Percentiles rank a stretch among this genome's conserved stretches.
These are phyloP conservation scores for Danio tinwini DNA, from an alignment of 2,797 vertebrate species.

Conservation along the genomic window DNA sequence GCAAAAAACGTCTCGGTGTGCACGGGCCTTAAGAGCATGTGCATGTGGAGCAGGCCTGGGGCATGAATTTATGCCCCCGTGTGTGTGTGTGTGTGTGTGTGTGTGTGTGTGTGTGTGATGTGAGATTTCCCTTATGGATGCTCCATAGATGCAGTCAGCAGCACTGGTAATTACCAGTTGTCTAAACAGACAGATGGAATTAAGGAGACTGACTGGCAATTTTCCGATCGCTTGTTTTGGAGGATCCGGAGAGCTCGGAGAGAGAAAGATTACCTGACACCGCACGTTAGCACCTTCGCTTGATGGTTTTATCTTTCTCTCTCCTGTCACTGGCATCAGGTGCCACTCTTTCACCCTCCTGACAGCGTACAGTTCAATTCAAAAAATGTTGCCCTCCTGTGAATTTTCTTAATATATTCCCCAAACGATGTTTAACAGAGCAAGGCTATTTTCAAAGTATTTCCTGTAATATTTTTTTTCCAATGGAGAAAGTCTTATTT, in stretches of 20 bases:
- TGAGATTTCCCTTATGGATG: constrained; percentile 71
- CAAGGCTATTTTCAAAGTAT: too few species aligned
- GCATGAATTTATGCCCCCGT: constrained; percentile 4
- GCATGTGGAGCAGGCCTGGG: constrained; percentile 33
- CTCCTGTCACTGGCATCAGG: constrained; percentile 44
- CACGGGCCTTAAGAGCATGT: too few species aligned
- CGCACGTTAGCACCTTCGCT: constrained; percentile 63
- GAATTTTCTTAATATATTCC: too few species aligned
- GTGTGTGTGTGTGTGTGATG: constrained; percentile 35
- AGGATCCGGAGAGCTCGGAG: background rate
- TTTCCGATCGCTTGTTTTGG: constrained; percentile 70
- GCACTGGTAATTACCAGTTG: constrained; percentile 80
- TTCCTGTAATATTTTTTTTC: too few species aligned
- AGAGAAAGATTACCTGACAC: constrained; percentile 73
- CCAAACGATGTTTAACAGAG: too few species aligned
- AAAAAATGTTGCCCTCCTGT: constrained; percentile 20
- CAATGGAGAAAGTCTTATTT: too few species aligned
- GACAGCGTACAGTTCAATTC: constrained; percentile 40
- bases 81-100: too few species aligned
- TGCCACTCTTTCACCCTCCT: constrained; percentile 54
- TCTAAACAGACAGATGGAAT: constrained; percentile 83
- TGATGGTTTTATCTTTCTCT: constrained; percentile 69
- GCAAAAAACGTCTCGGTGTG: too few species aligned
- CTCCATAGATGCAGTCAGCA: constrained; percentile 70
- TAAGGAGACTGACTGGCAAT: constrained; percentile 78